Conservation (phyloP, 2,888 invertebrate species). For the Metacarcinus magister region DNA sequence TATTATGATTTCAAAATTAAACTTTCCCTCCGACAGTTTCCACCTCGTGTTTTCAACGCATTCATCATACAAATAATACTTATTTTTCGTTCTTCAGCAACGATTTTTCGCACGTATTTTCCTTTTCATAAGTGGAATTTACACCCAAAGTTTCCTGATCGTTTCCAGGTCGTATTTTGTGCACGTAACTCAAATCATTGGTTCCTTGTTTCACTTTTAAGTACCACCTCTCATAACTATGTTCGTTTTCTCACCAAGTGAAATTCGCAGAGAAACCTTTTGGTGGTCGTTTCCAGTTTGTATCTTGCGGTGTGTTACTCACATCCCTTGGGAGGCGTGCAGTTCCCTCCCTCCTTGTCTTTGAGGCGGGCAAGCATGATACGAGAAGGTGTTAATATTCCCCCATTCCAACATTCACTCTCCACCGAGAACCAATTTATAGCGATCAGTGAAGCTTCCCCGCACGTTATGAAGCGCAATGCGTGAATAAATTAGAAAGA, state of each 20-base stretch:
- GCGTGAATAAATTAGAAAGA: constrained; percentile 14
- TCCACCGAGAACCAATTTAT: background rate
- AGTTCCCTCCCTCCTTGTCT: background rate
- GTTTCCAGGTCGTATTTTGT: background rate
- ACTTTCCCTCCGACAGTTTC: background rate
- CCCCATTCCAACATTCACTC: background rate
- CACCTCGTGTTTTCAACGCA: background rate
- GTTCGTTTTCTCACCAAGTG: background rate
- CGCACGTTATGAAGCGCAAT: background rate
- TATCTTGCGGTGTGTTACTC: background rate
- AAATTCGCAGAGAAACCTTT: background rate
- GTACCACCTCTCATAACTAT: background rate
- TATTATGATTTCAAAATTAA: constrained; percentile 26
- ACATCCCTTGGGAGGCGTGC: background rate
- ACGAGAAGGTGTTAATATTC: background rate
- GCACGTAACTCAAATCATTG: background rate
- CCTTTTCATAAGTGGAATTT: background rate
- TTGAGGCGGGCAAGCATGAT: background rate
- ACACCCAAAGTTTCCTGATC: background rate
- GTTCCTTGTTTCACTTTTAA: constrained; percentile 3
- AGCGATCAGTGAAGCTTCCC: constrained; percentile 8
- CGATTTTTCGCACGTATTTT: background rate
- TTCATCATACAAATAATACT: background rate
- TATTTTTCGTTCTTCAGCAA: background rate
- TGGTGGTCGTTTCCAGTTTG: background rate